phyloP scores from a whole-genome alignment of 2,797 vertebrate genomes.

The Thaleichthys pacificus region DNA sequence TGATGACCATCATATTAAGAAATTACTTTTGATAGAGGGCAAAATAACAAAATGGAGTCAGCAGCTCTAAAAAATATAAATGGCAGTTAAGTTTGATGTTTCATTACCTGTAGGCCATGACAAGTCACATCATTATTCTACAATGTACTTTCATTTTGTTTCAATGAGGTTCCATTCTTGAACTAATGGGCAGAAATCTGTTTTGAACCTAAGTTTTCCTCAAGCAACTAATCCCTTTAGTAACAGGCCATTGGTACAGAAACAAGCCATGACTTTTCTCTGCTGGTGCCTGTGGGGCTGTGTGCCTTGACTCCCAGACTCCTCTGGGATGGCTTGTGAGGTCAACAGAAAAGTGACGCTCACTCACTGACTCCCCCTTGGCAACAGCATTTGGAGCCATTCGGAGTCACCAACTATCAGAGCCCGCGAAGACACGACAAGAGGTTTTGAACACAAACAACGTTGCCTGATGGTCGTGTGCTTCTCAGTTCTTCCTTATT shows the following conservation, averaged over 20 bases:
- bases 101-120: background rate
- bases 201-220: too few species aligned
- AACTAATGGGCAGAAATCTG: too few species aligned
- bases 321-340: conserved; percentile 43
- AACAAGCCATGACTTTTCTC: conserved; percentile 33
- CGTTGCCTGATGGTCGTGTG: background rate
- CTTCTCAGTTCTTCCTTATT: too few species aligned
- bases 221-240: conserved; percentile 21
- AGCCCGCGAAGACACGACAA: background rate
- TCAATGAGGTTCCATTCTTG: background rate
- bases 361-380: conserved; percentile 37
- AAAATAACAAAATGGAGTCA: too few species aligned
- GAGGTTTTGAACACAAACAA: background rate
- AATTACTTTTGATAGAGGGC: background rate
- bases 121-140: background rate
- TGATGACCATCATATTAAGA: background rate
- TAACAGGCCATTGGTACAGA: conserved; percentile 55
- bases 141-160: conserved; percentile 5
- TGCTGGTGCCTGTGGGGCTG: conserved; percentile 35
- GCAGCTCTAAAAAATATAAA: background rate
- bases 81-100: background rate
- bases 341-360: conserved; percentile 56
- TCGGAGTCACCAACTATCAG: conserved; percentile 6
- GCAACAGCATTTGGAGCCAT: conserved; percentile 41
- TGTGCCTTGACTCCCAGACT: conserved; percentile 61